Conservation (phyloP, 1,140 invertebrate species). For the Lepidurus couesii region DNA sequence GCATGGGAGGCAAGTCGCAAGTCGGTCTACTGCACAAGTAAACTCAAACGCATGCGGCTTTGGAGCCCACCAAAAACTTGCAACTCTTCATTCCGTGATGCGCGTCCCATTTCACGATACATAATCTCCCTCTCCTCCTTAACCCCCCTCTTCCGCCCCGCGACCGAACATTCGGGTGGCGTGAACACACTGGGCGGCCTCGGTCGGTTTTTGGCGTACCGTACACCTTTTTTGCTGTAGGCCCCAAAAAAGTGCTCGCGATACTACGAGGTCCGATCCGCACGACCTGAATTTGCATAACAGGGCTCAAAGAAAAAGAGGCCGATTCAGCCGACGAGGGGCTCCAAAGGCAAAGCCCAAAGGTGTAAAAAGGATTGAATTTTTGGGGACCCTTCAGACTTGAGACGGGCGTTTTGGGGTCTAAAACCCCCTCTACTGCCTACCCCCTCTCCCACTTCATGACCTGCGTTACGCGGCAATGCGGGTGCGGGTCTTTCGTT, state of each 20-base stretch:
- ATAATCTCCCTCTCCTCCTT: background rate
- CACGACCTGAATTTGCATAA: background rate
- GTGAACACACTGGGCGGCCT: too few relatives aligned
- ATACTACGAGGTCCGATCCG: background rate
- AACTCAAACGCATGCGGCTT: constrained; percentile 13
- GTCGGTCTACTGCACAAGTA: constrained; percentile 9
- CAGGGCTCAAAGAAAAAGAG: background rate
- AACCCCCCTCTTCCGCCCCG: background rate
- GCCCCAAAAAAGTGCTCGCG: background rate
- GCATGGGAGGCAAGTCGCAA: constrained; percentile 3
- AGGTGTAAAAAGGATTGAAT: constrained; percentile 24
- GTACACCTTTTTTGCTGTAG: too few relatives aligned
- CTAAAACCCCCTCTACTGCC: background rate
- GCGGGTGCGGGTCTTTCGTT: constrained; percentile 13
- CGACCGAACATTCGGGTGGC: background rate
- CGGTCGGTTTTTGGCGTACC: too few relatives aligned
- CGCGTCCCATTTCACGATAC: constrained; percentile 17
- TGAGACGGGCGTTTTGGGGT: too few relatives aligned
- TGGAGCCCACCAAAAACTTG: background rate
- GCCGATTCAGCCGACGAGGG: too few relatives aligned
- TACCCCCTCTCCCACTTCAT: background rate
- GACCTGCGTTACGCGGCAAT: constrained; percentile 20
- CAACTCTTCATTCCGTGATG: constrained; percentile 11
- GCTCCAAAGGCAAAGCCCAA: too few relatives aligned
- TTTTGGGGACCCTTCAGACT: background rate